Evolutionary conservation across 2,113 vertebrate species (phyloP), one percentile per base, ranked within the genome.

Genomic region (Amblyornis subalaris): DNA sequence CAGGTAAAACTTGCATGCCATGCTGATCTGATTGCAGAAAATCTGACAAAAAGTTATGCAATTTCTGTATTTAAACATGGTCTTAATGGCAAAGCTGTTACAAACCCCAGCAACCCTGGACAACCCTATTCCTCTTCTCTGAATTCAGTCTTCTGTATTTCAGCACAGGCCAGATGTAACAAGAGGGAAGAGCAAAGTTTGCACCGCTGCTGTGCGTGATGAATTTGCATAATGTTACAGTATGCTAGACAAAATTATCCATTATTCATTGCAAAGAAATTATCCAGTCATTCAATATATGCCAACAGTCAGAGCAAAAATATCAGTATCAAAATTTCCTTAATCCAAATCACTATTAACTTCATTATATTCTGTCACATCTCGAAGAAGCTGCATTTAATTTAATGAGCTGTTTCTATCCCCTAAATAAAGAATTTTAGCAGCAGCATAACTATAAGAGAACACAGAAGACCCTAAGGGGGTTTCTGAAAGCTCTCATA

Each of bases 191-290:
- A 87, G 54, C 33, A 62, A 95, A 88, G 89, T 96, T 94, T 95
- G 79, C 69, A 78, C 69, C 7, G 21, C 81, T 96, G 55, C 78
- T 70, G 80, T 77, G 50, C 6, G 0, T 91, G 90, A 78, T 89
- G 71, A 80, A 94, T 95, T 94, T 95, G 91, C 95, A 95, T 96
- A 96, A 88, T 84, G 89, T 79, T 95, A 95, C 82, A 90, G 71
- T 91, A 83, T 86, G 89, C 82, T 93, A 96, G 96, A 96, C 96
- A 97, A 95, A 96, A 93, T 94, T 91, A 96, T 96, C 89, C 90
- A 95, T 96, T 96, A 94, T 96, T 95, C 95, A 96, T 96, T 94
- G 93, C 92, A 96, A 94, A 93, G 94, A 74, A 96, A 97, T 97
- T 95, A 96, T 94, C 90, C 83, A 95, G 89, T 96, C 96, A 96